phyloP scores from a whole-genome alignment of 2,888 invertebrate species.

The Brachypterus glaber region DNA sequence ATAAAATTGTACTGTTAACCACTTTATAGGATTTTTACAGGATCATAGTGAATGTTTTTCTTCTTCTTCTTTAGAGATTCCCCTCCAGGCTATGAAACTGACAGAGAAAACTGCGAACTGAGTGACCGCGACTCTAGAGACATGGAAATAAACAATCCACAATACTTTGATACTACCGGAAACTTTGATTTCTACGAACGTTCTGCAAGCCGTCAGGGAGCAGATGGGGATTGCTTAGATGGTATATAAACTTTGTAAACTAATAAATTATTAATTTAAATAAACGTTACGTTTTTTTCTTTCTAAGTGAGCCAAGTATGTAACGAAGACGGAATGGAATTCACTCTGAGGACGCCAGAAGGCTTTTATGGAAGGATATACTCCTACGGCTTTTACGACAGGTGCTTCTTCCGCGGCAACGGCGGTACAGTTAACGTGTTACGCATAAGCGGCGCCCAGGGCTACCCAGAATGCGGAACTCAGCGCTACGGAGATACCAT shows the following conservation, averaged over 20 bases:
- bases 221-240: conserved; percentile 71
- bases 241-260: conserved; percentile 46
- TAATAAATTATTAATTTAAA: too few relatives aligned
- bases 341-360: conserved; percentile 78
- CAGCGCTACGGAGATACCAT: conserved; percentile 80
- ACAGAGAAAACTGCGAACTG: conserved; percentile 73
- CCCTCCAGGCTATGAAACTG: conserved; percentile 40
- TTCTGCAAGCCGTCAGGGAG: conserved; percentile 59
- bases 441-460: conserved; percentile 78
- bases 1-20: background rate
- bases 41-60: too few relatives aligned
- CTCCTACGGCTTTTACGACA: conserved; percentile 83
- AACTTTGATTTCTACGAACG: conserved; percentile 82
- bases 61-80: conserved; percentile 19
- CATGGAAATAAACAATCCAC: conserved; percentile 74
- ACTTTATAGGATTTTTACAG: conserved; percentile 18
- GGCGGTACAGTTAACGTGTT: conserved; percentile 76
- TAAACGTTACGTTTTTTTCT: conserved; percentile 7
- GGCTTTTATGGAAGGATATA: conserved; percentile 85
- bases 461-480: conserved; percentile 90
- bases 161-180: conserved; percentile 72
- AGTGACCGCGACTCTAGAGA: conserved; percentile 80
- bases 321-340: conserved; percentile 91
- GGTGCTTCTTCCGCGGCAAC: conserved; percentile 85
- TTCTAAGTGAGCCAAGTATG: conserved; percentile 76